Evolutionary conservation across 1,140 invertebrate genomes (phyloP), one percentile per base, ranked within the genome.

Genomic region (Paralvinella palmiformis): DNA sequence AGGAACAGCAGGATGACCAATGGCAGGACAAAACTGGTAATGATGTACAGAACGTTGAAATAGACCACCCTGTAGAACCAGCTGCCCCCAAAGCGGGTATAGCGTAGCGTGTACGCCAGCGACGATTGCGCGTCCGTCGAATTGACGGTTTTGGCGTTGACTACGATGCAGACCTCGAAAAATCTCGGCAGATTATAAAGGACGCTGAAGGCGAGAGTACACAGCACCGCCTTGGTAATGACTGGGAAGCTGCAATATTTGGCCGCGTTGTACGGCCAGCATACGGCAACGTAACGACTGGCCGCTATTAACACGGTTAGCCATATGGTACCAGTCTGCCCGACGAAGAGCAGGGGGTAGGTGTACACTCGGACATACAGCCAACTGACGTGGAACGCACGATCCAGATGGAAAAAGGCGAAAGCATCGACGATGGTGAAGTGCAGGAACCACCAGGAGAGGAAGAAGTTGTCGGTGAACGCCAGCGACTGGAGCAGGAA

Each of bases 241-340:
- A 17, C 24, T 22, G 24, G 61, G 13, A 63, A 33, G 33, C 31
- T 52, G n/a, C 61, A 63, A 10, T 53, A 24, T 20, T 24, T 55
- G 20, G 52, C 45, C 7, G 37, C 61, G 13, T 53, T 33, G 48
- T 63, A 45, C 1, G 61, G 61, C 29, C 44, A 24, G 27, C 44
- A 63, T 2, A 63, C 50, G 10, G 44, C 44, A 17, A 63, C 4
- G 24, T 27, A 63, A 6, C 61, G 24, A 24, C 20, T 31, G 32
- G 45, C 61, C 17, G 61, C 61, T 13, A 48, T 63, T 1, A 63
- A 35, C 7, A 63, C 61, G n/a, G 61, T 63, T 24, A 44, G 35
- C 61, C 61, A 63, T 20, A 53, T 48, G 48, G 61, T 63, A 17
- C 17, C 52, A n/a, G 33, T 63, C 35, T 63, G 61, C 3, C 37